Evolutionary conservation across 2,888 invertebrate genomes (phyloP), one percentile per base, ranked within the genome.

Genomic region (Ophion obscuratus): DNA sequence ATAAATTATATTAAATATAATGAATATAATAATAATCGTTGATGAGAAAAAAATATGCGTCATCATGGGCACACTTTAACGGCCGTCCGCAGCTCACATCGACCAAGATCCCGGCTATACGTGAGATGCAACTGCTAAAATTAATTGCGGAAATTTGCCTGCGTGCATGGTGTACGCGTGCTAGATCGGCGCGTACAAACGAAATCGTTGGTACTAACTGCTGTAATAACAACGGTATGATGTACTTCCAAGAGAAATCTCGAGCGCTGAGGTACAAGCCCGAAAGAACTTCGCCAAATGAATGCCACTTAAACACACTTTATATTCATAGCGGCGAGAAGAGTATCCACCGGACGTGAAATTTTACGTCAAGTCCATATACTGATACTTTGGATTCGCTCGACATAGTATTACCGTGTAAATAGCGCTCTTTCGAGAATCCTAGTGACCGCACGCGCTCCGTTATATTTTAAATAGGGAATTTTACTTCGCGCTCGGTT

Each of bases 311-410:
- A 47, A 44, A 47, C 20, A 47, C 27, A 47, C 20, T 68, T 68
- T 68, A 20, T 68, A 24, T 68, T 68, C 68, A 68, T 68, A 40
- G 24, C 24, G 40, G 44, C 24, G 24, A 68, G 44, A 11, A n/a
- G 24, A 17, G 53, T 47, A 14, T 68, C 1, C 40, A 68, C 68
- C 24, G 47, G 47, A 47, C 47, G 24, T 27, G 24, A 70, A 47
- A 47, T 47, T 70, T 70, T 47, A 70, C 47, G 27, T 17, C 24
- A 70, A 70, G 14, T 47, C 47, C 24, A 70, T 47, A 47, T 70
- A 14, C 27, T 11, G 53, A 53, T 53, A 53, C 53, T 53, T 53
- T 9, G 24, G 20, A 24, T 20, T 68, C 44, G 68, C 68, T 70
- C 44, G 68, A 10, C 36, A 31, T 53, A 61, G 17, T 67, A 27